Evolutionary conservation across 2,797 vertebrate species (phyloP).

Genomic region (Coendou prehensilis): DNA sequence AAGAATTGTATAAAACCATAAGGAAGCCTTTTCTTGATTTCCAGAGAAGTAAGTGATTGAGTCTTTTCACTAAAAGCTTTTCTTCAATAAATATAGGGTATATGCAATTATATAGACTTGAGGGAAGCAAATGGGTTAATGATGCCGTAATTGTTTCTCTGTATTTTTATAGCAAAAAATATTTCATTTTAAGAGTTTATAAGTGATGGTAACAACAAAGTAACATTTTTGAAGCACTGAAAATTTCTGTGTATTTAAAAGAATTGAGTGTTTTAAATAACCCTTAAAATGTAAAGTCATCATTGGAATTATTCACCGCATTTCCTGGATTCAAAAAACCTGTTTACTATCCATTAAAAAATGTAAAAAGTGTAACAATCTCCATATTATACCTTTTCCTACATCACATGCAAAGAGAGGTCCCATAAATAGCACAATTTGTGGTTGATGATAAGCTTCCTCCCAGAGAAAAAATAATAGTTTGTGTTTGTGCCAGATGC

Average conservation of each 20-base stretch:
- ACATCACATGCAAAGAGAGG: not conserved
- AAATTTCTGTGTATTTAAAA: not conserved
- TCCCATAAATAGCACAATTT: conserved; percentile 68
- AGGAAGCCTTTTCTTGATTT: not conserved
- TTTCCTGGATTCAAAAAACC: not conserved
- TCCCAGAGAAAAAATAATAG: conserved; percentile 79
- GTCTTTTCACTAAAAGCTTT: not conserved
- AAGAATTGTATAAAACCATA: not conserved
- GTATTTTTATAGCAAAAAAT: not conserved
- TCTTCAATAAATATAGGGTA: not conserved
- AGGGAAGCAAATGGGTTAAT: not conserved
- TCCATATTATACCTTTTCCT: conserved; percentile 29
- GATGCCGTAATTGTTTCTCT: not conserved
- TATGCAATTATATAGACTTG: not conserved
- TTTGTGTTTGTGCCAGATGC: conserved; percentile 82
- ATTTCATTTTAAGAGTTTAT: conserved; percentile 2
- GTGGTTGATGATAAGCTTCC: conserved; percentile 67
- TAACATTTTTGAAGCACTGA: not conserved
- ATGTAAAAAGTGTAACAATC: conserved; percentile 18
- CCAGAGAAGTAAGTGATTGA: not conserved
- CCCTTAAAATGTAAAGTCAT: conserved; percentile 65
- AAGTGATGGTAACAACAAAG: not conserved
- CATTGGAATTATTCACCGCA: conserved; percentile 23
- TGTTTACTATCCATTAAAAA: conserved; percentile 44
- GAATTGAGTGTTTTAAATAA: conserved; percentile 49